Evolutionary conservation across 1,140 invertebrate species (phyloP).

Genomic region (Neodiprion virginianus): DNA sequence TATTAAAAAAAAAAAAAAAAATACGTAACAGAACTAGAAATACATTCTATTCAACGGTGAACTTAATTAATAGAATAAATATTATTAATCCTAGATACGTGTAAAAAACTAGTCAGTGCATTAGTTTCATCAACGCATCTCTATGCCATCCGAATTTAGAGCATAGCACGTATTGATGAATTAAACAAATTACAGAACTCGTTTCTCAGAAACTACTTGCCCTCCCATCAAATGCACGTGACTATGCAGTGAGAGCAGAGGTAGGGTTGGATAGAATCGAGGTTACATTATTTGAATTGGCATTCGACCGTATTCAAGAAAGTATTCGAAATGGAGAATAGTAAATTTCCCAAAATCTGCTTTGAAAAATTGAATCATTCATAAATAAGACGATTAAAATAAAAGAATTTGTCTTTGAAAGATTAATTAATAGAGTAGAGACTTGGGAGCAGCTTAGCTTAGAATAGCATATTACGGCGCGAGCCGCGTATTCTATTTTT

Average conservation of each 20-base stretch:
- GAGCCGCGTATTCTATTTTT: too few species aligned
- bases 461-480: too few species aligned
- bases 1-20: neutral
- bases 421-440: too few species aligned
- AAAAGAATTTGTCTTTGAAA: too few species aligned
- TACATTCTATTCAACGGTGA: neutral
- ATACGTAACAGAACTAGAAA: neutral
- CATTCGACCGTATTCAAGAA: neutral
- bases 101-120: neutral
- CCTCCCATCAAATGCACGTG: neutral
- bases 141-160: neutral
- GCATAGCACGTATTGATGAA: neutral
- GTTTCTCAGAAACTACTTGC: neutral
- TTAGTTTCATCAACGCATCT: neutral
- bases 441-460: too few species aligned
- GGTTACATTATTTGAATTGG: neutral
- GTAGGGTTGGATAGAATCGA: neutral
- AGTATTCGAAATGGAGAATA: neutral
- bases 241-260: neutral
- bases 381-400: too few species aligned
- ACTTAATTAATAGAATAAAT: neutral
- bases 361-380: neutral
- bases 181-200: neutral
- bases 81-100: neutral
- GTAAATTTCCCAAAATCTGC: neutral